Evolutionary conservation across 2,797 vertebrate genomes (phyloP).

Genomic region (Decapterus maruadsi): DNA sequence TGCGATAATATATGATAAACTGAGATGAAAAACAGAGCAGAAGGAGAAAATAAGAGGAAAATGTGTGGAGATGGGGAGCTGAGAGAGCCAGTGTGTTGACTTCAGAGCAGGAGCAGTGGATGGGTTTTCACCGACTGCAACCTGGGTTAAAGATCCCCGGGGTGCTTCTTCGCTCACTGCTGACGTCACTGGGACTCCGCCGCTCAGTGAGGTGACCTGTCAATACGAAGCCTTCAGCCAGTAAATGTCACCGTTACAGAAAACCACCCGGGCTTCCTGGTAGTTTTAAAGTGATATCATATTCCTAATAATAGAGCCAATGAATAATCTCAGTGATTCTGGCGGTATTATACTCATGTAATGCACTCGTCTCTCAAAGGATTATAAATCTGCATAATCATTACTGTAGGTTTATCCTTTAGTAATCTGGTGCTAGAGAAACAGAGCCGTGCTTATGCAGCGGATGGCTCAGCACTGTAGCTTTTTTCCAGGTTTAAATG

Average conservation of each 20-base stretch:
- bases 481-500: neutral
- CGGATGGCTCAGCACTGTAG: neutral
- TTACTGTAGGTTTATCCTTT: slow-evolving; percentile 47
- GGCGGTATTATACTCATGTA: slow-evolving; percentile 3
- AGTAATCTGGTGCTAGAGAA: slow-evolving; percentile 38
- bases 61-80: slow-evolving; percentile 4
- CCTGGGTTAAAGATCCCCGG: slow-evolving; percentile 64
- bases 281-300: slow-evolving; percentile 3
- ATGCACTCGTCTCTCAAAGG: slow-evolving; percentile 27
- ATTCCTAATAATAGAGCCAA: slow-evolving; percentile 25
- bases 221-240: slow-evolving; percentile 54
- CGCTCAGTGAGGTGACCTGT: slow-evolving; percentile 68
- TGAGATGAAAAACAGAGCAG: slow-evolving; percentile 47
- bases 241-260: slow-evolving; percentile 71
- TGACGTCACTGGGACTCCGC: slow-evolving; percentile 76
- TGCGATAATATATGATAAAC: slow-evolving; percentile 33
- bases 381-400: slow-evolving; percentile 40
- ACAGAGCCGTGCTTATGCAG: neutral
- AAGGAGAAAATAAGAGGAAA: slow-evolving; percentile 1
- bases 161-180: slow-evolving; percentile 43
- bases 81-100: neutral
- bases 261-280: slow-evolving; percentile 20
- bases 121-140: slow-evolving; percentile 21
- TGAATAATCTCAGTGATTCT: slow-evolving; percentile 34
- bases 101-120: slow-evolving; percentile 21